These are phyloP conservation scores for Paracyclopina nana DNA, from an alignment of 1,140 invertebrate genomes.

Conservation along the genomic window DNA sequence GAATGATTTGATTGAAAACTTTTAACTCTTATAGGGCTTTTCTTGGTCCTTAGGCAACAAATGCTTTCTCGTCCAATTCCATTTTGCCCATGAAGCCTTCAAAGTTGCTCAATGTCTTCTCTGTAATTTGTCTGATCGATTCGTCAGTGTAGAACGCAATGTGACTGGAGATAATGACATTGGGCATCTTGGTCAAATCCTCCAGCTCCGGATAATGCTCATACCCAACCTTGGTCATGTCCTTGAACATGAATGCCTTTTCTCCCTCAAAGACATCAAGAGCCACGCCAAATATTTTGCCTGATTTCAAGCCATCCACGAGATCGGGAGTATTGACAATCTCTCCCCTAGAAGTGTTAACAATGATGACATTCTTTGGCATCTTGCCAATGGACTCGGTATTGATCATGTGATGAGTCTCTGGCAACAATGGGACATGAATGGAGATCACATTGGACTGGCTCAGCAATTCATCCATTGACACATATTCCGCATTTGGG, in stretches of 20 bases:
- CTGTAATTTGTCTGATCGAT: conserved; percentile 14
- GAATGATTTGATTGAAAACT: no score
- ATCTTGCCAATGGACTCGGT: conserved; percentile 12
- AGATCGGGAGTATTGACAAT: conserved; percentile 4
- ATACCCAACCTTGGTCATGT: conserved; percentile 9
- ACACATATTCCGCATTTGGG: conserved; percentile 10
- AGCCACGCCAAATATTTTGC: not conserved
- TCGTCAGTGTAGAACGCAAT: conserved; percentile 16
- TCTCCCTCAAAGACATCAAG: conserved; percentile 11
- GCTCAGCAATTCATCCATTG: conserved; percentile 6
- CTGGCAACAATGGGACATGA: conserved; percentile 10
- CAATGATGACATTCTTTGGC: conserved; percentile 12
- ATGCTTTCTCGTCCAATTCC: conserved; percentile 3
- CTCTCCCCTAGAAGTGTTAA: conserved; percentile 10
- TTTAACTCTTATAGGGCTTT: no score
- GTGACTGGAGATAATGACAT: conserved; percentile 16
- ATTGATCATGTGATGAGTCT: conserved; percentile 15
- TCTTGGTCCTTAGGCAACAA: conserved; percentile 14
- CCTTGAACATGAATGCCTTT: conserved; percentile 16
- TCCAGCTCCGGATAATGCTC: conserved; percentile 11
- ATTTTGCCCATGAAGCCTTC: conserved; percentile 7
- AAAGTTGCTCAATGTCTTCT: conserved; percentile 11
- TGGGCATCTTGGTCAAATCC: conserved; percentile 6
- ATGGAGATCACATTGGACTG: conserved; percentile 16
- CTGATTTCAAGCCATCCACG: conserved; percentile 1